Percentiles rank a stretch among this genome's conserved stretches.
Conservation (phyloP, 2,797 vertebrate species). For the Gobionotothen gibberifrons region DNA sequence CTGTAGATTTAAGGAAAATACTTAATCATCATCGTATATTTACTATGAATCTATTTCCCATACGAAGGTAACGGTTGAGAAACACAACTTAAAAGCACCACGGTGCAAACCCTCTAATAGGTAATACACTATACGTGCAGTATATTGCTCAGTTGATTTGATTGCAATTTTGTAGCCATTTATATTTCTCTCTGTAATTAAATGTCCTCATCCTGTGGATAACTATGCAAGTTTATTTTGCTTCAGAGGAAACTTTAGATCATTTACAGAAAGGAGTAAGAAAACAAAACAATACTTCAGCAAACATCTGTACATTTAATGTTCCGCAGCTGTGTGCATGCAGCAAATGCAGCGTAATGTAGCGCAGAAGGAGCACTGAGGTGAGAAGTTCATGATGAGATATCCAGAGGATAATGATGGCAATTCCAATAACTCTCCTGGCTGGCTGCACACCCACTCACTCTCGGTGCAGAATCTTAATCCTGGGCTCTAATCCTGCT, state of each 20-base stretch:
- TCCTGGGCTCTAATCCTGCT: constrained; percentile 71
- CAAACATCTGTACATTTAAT: constrained; percentile 46
- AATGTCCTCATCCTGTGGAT: constrained; percentile 14
- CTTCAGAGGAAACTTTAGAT: background rate
- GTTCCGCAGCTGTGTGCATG: constrained; percentile 47
- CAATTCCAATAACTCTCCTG: constrained; percentile 69
- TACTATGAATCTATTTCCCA: background rate
- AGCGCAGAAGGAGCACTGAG: constrained; percentile 42
- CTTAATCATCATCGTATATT: background rate
- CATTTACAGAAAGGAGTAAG: background rate
- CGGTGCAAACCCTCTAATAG: background rate
- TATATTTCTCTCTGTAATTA: background rate
- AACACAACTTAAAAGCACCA: background rate
- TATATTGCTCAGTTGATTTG: background rate
- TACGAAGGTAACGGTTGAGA: too few species aligned
- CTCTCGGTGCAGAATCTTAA: constrained; percentile 68
- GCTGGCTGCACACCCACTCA: constrained; percentile 61
- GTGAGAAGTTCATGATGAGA: constrained; percentile 68
- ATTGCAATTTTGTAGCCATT: background rate
- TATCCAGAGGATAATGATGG: constrained; percentile 73
- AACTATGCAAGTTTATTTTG: background rate
- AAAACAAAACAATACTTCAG: background rate
- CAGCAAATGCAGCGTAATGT: constrained; percentile 28
- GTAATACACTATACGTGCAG: background rate
- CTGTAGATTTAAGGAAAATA: background rate